Base-by-base conservation (phyloP, 2,113 vertebrate species). In the Pelodiscus sinensis region DNA sequence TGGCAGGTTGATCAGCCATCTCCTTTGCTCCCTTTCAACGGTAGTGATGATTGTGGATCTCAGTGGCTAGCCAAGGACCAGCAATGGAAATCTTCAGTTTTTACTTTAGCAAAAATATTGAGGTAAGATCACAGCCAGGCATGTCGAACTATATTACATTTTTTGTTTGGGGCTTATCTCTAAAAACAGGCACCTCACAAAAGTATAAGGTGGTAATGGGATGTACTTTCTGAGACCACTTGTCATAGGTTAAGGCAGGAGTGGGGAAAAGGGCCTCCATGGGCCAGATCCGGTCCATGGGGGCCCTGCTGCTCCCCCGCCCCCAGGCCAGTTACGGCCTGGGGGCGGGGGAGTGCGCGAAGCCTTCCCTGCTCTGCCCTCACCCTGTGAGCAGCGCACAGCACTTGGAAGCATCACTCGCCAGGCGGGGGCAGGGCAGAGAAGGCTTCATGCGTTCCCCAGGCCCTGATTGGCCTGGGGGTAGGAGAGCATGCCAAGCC, bases 121-220 rank as follows among this genome's bases (percentile, higher is more conserved):
- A 14, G 12, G 13, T 84, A 84, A 2, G 0, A 0, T 87, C 62
- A 75, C 44, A 75, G 29, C 15, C 19, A 12, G 6, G 65, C 54
- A 57, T 60, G 0, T 2, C 18, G 44, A 73, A 80, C 83, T 15
- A 19, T 27, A 29, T 5, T 79, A 52, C 10, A 54, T 29, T 10
- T 13, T 10, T 56, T 55, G 54, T 57, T 57, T n/a, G 22, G 12
- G 11, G 14, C 24, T 31, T 52, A 35, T 2, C 75, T 85, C 12
- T 71, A 18, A 82, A 82, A 89, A 27, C 5, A 38, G 8, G 16
- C n/a, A 8, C 18, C 79, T 82, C 50, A 25, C 54, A 62, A 79
- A 85, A 25, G 9, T 58, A 14, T 78, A 75, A 71, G n/a, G 18
- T 21, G 16, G 9, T 71, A 18, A n/a, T 4, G 2, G 10, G 60